Conservation (phyloP, 1,140 invertebrate genomes). For the Formica selysi region DNA sequence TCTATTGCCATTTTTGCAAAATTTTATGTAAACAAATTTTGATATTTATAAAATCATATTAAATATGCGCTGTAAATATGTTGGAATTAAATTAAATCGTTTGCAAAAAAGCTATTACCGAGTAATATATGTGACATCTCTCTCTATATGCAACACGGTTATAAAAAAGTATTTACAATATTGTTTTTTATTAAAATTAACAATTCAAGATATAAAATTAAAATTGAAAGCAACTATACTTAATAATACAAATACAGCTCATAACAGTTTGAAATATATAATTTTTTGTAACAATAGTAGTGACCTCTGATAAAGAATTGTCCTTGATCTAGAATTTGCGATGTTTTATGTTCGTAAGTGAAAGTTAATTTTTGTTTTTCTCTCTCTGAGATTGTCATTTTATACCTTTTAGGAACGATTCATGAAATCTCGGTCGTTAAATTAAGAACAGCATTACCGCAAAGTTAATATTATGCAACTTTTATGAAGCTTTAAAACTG, state of each 20-base stretch:
- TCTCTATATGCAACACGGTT: too few relatives aligned
- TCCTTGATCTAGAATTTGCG: neutral
- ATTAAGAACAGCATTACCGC: neutral
- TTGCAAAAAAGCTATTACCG: too few relatives aligned
- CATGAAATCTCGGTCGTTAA: neutral
- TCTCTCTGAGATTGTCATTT: neutral
- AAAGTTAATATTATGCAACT: conserved; percentile 11
- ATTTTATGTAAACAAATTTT: too few relatives aligned
- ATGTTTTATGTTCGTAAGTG: neutral
- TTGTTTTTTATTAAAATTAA: neutral
- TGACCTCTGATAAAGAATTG: neutral
- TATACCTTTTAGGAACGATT: neutral
- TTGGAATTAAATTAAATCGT: too few relatives aligned
- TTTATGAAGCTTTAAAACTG: neutral
- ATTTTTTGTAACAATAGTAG: neutral
- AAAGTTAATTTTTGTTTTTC: neutral
- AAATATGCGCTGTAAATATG: too few relatives aligned
- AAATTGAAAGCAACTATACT: neutral
- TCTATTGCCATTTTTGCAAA: too few relatives aligned
- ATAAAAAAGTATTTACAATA: too few relatives aligned
- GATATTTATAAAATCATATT: too few relatives aligned
- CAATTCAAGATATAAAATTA: neutral
- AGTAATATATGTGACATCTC: too few relatives aligned
- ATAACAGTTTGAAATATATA: neutral
- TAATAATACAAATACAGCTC: neutral